Evolutionary conservation across 2,113 vertebrate species (phyloP).

Genomic region (Thinocorus orbignyianus): DNA sequence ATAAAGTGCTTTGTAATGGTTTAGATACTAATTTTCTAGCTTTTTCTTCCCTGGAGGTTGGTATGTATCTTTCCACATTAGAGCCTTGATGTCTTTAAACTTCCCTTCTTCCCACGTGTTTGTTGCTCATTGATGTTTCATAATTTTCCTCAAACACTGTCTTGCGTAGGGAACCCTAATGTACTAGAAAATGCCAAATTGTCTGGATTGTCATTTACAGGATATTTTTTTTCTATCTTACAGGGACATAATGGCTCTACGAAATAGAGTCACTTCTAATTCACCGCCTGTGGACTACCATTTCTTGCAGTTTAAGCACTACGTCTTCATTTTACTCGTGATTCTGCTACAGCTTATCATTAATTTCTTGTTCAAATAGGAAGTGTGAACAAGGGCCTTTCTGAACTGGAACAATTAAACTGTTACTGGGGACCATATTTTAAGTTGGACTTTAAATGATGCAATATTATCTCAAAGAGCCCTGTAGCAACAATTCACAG

Average conservation of each 20-base stretch:
- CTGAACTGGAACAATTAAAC: conserved; percentile 59
- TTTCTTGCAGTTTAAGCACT: conserved; percentile 93
- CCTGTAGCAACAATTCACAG: conserved; percentile 50
- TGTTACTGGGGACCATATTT: conserved; percentile 71
- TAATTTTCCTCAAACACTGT: not conserved
- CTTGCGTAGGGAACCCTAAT: not conserved
- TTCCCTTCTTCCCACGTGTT: not conserved
- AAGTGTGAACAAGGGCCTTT: conserved; percentile 65
- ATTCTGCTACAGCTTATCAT: conserved; percentile 91
- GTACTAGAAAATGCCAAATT: not conserved
- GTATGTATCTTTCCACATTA: not conserved
- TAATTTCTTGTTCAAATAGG: conserved; percentile 93
- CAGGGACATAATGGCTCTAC: conserved; percentile 88
- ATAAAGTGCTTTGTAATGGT: not conserved
- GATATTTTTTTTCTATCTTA: conserved; percentile 48
- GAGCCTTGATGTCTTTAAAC: not conserved
- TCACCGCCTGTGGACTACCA: conserved; percentile 75
- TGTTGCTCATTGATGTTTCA: not conserved
- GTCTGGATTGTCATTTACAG: not conserved
- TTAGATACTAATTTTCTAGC: not conserved
- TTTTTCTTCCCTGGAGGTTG: not conserved
- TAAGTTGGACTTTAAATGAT: conserved; percentile 63
- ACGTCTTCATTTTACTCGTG: conserved; percentile 87
- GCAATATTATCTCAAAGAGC: conserved; percentile 66
- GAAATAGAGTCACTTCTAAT: conserved; percentile 79